Base-by-base conservation (phyloP, 35 echinoderm and acorn worm species). In the Ophioderma brevispina region DNA sequence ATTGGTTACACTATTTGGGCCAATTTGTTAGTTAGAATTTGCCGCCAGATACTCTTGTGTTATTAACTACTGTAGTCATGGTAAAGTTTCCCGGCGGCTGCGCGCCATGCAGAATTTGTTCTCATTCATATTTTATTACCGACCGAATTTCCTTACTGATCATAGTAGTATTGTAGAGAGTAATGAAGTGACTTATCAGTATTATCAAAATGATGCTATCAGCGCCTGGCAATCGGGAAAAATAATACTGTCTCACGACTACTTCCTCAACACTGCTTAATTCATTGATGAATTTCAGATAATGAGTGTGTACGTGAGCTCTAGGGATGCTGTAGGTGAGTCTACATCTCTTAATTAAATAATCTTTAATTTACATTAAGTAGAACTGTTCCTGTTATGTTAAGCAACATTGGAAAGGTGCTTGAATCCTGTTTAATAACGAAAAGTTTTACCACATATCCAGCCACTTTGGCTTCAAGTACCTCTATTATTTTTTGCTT, bases 51-150 rank as follows among this genome's bases (percentile, higher is more conserved):
- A 70, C 59, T 70, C 59, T 70, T 70, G 28, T 25, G n/a, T 70
- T 70, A 70, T 70, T 70, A 15, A 70, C 28, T 25, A 70, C 15
- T 13, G 59, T 70, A 70, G 6, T 70, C n/a, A 70, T 70, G 59
- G n/a, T 70, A 30, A 70, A 70, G 59, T 70, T 25, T 70, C 28
- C 59, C 28, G 28, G n/a, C 59, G 59, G 59, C 59, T 25, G 28
- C 59, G n/a, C 59, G 59, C 17, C n/a, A 15, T 70, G 17, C 59
- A 25, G 59, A 70, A 70, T 70, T 70, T 25, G 23, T 25, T 70
- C 59, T 70, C 59, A 70, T 70, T 70, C 59, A 70, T 70, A 70
- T 70, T 70, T 70, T 70, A 70, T 70, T 8, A 70, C 59, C 59
- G 59, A 70, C 59, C 15, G 59, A 70, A 30, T 70, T 70, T 70